Conservation (phyloP, 2,888 invertebrate species). For the Hirtodrosophila confusa region DNA sequence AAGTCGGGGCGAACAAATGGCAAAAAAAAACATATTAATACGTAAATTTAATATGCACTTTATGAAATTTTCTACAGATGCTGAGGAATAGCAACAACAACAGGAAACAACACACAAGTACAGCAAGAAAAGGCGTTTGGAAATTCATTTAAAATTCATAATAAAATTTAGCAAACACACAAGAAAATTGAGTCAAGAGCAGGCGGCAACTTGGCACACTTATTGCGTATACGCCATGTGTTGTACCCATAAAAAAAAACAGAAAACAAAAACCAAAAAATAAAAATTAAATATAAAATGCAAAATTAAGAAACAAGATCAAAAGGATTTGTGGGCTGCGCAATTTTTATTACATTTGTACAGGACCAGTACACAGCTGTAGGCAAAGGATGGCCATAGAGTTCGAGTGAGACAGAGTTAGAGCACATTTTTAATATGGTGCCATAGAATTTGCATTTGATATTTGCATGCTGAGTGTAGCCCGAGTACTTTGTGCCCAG, state of each 20-base stretch:
- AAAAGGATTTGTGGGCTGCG: constrained; percentile 65
- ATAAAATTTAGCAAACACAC: constrained; percentile 47
- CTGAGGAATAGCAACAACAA: background rate
- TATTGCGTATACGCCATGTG: constrained; percentile 70
- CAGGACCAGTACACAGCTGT: constrained; percentile 10
- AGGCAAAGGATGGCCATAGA: background rate
- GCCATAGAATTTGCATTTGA: constrained; percentile 68
- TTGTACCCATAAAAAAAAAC: constrained; percentile 31
- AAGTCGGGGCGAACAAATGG: constrained; percentile 19
- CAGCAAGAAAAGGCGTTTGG: constrained; percentile 12
- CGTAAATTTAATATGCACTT: constrained; percentile 43
- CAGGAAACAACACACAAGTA: background rate
- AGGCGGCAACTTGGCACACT: constrained; percentile 27
- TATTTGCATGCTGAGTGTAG: constrained; percentile 67
- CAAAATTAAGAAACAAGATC: constrained; percentile 72
- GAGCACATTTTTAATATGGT: constrained; percentile 57
- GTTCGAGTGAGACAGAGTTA: background rate
- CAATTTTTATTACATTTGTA: constrained; percentile 57
- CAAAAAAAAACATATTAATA: constrained; percentile 22
- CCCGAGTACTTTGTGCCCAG: constrained; percentile 38
- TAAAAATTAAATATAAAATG: constrained; percentile 58
- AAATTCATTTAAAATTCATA: constrained; percentile 47
- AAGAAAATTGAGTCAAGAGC: constrained; percentile 40
- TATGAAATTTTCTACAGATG: constrained; percentile 23
- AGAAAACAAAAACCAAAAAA: constrained; percentile 17